Percentiles rank a stretch among this genome's conserved stretches.
phyloP scores from a whole-genome alignment of 2,888 invertebrate species.

The Lissonota sp. region DNA sequence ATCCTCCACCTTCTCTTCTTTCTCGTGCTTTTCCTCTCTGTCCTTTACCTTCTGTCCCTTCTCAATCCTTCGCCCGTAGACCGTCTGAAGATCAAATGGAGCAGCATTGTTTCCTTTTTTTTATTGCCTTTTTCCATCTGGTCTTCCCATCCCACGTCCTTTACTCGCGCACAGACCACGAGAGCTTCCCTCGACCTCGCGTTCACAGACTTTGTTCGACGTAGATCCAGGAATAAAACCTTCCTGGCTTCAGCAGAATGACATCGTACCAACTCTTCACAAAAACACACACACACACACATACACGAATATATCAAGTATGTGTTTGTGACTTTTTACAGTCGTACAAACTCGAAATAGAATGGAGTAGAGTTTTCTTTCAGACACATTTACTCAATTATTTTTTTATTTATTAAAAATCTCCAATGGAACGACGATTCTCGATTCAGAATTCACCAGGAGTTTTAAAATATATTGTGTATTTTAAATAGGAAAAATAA shows the following conservation, averaged over 20 bases:
- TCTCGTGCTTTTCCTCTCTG: constrained; percentile 30
- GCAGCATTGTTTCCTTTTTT: constrained; percentile 36
- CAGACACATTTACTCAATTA: constrained; percentile 22
- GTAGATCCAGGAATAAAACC: constrained; percentile 44
- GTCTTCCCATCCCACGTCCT: constrained; percentile 4
- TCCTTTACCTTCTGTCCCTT: not conserved
- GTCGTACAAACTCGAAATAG: constrained; percentile 43
- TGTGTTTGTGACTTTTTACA: constrained; percentile 31
- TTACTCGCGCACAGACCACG: not conserved
- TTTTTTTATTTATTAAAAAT: not conserved
- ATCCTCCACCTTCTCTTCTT: constrained; percentile 33
- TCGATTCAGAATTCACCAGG: too few relatives aligned
- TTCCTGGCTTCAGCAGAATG: constrained; percentile 7
- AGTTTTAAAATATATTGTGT: too few relatives aligned
- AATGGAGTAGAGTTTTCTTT: constrained; percentile 10
- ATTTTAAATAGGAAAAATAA: too few relatives aligned
- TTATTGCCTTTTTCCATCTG: constrained; percentile 3
- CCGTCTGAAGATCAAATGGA: constrained; percentile 42
- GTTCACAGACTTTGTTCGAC: constrained; percentile 17
- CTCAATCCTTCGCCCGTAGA: constrained; percentile 45
- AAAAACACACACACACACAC: constrained; percentile 1
- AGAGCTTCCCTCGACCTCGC: constrained; percentile 15
- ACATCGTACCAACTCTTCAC: constrained; percentile 13
- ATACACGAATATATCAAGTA: too few relatives aligned
- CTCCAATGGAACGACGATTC: too few relatives aligned